Conservation (phyloP, 2,113 vertebrate genomes). For the Empidonax traillii region DNA sequence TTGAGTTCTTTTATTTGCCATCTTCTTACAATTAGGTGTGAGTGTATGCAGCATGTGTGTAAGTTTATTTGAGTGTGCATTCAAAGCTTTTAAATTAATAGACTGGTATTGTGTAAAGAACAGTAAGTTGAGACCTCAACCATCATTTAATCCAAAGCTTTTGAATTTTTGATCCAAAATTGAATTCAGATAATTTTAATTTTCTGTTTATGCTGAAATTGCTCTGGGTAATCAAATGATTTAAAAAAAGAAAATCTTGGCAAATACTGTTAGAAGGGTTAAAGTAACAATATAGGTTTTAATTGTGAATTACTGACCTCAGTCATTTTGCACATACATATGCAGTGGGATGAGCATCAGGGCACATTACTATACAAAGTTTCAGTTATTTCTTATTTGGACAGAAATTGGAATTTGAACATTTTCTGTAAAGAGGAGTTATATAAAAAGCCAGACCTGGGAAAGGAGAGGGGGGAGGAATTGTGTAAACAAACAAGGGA, state of each 20-base stretch:
- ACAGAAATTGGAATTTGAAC: neutral
- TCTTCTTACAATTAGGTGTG: neutral
- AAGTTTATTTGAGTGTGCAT: neutral
- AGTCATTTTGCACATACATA: neutral
- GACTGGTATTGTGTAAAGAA: neutral
- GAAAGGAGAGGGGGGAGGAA: neutral
- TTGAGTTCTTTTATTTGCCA: slow-evolving; percentile 17
- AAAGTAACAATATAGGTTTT: neutral
- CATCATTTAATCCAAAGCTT: neutral
- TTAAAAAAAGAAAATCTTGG: neutral
- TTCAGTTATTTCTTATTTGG: neutral
- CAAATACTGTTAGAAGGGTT: neutral
- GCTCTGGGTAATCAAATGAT: neutral
- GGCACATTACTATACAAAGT: neutral
- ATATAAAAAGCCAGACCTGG: neutral
- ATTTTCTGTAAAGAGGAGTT: neutral
- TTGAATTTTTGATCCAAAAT: slow-evolving; percentile 14
- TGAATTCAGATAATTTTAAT: neutral
- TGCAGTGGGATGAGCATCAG: neutral
- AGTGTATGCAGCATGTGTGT: neutral
- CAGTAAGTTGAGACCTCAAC: neutral
- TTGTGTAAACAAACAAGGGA: neutral
- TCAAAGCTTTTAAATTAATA: slow-evolving; percentile 41
- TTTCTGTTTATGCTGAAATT: neutral
- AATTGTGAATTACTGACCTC: neutral